phyloP scores from a whole-genome alignment of 1,140 invertebrate species.

The Bombus huntii region DNA sequence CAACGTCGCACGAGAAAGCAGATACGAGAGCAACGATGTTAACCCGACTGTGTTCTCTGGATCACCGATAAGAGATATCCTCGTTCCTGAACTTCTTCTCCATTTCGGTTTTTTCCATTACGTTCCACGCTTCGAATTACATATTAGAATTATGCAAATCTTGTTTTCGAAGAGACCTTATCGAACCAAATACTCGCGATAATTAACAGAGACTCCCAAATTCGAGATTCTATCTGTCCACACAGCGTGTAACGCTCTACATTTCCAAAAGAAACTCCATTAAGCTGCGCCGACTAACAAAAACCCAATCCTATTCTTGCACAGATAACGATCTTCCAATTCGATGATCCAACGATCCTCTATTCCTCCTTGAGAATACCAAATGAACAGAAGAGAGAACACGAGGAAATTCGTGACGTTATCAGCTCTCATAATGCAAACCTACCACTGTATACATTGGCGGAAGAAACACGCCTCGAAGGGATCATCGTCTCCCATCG shows the following conservation, averaged over 20 bases:
- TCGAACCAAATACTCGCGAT: too few relatives aligned
- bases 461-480: conserved; percentile 12
- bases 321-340: neutral
- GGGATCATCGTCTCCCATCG: conserved; percentile 3
- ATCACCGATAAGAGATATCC: neutral
- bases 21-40: conserved; percentile 8
- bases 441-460: neutral
- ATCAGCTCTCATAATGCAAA: neutral
- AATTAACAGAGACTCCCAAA: too few relatives aligned
- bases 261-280: too few relatives aligned
- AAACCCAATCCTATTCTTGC: neutral
- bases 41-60: neutral
- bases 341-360: neutral
- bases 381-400: neutral
- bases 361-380: too few relatives aligned
- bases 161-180: too few relatives aligned
- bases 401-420: neutral
- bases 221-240: too few relatives aligned
- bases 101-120: too few relatives aligned
- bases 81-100: too few relatives aligned
- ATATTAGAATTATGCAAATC: too few relatives aligned
- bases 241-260: too few relatives aligned
- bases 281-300: neutral
- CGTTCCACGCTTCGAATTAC: too few relatives aligned
- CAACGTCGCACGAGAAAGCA: conserved; percentile 20